Evolutionary conservation across 1,140 invertebrate genomes (phyloP), one percentile per base, ranked within the genome.

Genomic region (Hyles euphorbiae): DNA sequence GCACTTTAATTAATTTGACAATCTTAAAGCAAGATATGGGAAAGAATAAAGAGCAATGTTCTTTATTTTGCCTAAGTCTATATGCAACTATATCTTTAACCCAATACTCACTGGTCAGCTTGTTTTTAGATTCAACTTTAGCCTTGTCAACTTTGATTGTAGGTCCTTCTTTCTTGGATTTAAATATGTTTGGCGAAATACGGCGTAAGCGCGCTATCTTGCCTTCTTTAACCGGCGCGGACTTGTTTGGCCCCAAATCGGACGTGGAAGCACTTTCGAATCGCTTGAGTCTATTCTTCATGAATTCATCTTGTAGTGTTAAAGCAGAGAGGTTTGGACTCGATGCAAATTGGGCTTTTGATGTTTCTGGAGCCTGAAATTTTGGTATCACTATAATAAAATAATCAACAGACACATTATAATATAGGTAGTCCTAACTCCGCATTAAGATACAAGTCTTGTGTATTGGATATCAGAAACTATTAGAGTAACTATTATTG

Each of bases 181-280:
- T 79, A 22, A 85, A 82, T 9, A 85, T 48, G 58, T 74, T 84
- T n/a, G 84, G 78, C 12, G 83, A 78, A 10, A 86, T 54, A 34
- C 74, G 67, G 1, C 72, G 63, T 6, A 85, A 47, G 49, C 63
- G 67, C 1, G 83, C 72, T 1, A 61, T 52, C 48, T 78, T 79
- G n/a, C 67, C 61, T 11, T 78, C 76, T 60, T 75, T 78, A 2
- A 53, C 59, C 1, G 60, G 43, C 2, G 60, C 45, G 1, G 51
- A 51, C 12, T 63, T 64, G 4, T 58, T 68, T 62, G 66, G 58
- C 3, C 34, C 57, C 10, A 87, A 55, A 43, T 81, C 83, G 2
- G 84, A 83, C 3, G 84, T 83, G 0, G 84, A 86, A 8, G 68
- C 80, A 36, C 83, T 84, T 45, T 84, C 84, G 12, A 61, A 61